Evolutionary conservation across 1,140 invertebrate genomes (phyloP), one percentile per base, ranked within the genome.

Genomic region (Drosophila sucinea): DNA sequence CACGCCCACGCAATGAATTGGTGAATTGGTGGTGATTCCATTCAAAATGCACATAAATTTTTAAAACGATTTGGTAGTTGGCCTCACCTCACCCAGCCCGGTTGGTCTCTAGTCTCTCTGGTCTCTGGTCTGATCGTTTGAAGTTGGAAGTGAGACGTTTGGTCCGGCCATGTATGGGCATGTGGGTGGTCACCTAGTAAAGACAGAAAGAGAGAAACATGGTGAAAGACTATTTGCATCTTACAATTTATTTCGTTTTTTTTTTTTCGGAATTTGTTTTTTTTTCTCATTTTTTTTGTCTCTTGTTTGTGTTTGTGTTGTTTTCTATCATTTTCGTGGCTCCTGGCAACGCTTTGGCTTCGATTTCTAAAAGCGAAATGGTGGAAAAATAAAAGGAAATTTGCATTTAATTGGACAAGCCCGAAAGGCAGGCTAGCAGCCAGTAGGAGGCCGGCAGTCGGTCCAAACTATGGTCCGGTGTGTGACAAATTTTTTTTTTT

Each of bases 11-110:
- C 77, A 38, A 63, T 57, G 67, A 51, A 27, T 51, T 51, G 23
- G 44, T 51, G 44, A 51, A 64, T 85, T 77, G 60, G 74, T 54
- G 23, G 44, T 66, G 83, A 82, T 87, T 78, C 67, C 65, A 89
- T 87, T 51, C 83, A 82, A 83, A 87, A 89, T 87, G 83, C 84
- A 81, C 83, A 87, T 87, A 87, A 87, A 87, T 87, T 87, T 87
- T 47, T n/a, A 35, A 35, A 63, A 61, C 60, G 35, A 61, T 40
- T 44, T 40, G 33, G 17, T 44, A 29, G 35, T 61, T 41, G 30
- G 58, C 7, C 33, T 60, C 30, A 25, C 56, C 56, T 35, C 8
- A 33, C 30, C 55, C 27, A 23, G 44, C 23, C 56, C 74, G 64
- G 51, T 58, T 8, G 58, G 65, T 23, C 56, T 66, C 56, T 70